Evolutionary conservation across 2,113 vertebrate species (phyloP).

Genomic region (Phasianus colchicus): DNA sequence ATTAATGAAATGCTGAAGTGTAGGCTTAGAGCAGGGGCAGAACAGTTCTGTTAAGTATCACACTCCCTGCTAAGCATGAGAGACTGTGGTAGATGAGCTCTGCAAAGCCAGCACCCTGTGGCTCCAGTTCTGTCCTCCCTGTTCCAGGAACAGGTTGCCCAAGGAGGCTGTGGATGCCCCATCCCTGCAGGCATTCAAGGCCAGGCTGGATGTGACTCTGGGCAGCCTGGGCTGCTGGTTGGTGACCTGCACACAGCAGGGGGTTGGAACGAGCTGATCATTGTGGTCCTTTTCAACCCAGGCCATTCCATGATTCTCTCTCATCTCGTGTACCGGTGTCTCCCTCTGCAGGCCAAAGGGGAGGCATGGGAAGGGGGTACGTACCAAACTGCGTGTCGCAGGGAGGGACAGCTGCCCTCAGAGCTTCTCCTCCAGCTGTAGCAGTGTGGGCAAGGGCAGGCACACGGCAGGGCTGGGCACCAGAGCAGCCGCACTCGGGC

Average conservation of each 20-base stretch:
- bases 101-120: neutral
- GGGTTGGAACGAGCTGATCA: no score
- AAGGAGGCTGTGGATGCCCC: no score
- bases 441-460: neutral
- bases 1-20: neutral
- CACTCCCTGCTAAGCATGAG: fast-evolving
- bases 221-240: no score
- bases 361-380: neutral
- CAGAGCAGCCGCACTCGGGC: neutral
- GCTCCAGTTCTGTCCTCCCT: neutral
- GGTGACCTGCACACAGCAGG: no score
- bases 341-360: fast-evolving
- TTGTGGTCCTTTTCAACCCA: no score
- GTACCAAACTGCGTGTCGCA: neutral
- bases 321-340: fast-evolving
- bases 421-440: neutral
- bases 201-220: no score
- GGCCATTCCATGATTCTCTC: no score
- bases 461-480: neutral
- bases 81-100: neutral
- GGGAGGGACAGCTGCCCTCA: neutral
- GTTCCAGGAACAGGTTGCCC: no score
- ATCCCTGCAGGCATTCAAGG: no score
- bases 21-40: neutral
- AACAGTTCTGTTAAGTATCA: neutral